phyloP scores from a whole-genome alignment of 2,888 invertebrate species.

The Cetonia aurata region DNA sequence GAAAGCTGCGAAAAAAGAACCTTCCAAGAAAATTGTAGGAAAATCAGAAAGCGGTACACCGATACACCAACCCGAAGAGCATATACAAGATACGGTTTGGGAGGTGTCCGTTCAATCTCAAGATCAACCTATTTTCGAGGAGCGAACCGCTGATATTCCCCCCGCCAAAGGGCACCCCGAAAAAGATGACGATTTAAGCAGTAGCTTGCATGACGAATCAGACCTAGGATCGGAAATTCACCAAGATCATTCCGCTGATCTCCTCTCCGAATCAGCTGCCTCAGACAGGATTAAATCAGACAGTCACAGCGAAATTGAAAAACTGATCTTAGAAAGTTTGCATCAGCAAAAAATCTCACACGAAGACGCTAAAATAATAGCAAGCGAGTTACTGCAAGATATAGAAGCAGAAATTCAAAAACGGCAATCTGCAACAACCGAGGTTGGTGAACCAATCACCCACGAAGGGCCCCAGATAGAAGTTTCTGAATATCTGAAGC shows the following conservation, averaged over 20 bases:
- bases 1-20: constrained; percentile 28
- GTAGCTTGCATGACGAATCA: constrained; percentile 61
- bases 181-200: constrained; percentile 63
- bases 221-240: constrained; percentile 65
- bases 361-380: constrained; percentile 68
- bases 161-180: constrained; percentile 57
- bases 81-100: constrained; percentile 69
- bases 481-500: constrained; percentile 65
- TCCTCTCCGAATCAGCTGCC: constrained; percentile 57
- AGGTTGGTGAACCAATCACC: constrained; percentile 50
- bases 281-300: constrained; percentile 64
- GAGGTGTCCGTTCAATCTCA: constrained; percentile 68
- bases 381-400: constrained; percentile 68
- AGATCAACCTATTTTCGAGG: constrained; percentile 58
- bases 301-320: constrained; percentile 65
- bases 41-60: constrained; percentile 54
- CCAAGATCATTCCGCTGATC: constrained; percentile 57
- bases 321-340: constrained; percentile 64
- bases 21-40: constrained; percentile 24
- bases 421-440: constrained; percentile 53
- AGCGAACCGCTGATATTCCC: constrained; percentile 61
- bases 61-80: constrained; percentile 66
- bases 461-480: constrained; percentile 60
- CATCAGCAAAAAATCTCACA: constrained; percentile 66
- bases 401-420: constrained; percentile 70